Evolutionary conservation across 2,888 invertebrate genomes (phyloP), one percentile per base, ranked within the genome.

Genomic region (Globia sparganii): DNA sequence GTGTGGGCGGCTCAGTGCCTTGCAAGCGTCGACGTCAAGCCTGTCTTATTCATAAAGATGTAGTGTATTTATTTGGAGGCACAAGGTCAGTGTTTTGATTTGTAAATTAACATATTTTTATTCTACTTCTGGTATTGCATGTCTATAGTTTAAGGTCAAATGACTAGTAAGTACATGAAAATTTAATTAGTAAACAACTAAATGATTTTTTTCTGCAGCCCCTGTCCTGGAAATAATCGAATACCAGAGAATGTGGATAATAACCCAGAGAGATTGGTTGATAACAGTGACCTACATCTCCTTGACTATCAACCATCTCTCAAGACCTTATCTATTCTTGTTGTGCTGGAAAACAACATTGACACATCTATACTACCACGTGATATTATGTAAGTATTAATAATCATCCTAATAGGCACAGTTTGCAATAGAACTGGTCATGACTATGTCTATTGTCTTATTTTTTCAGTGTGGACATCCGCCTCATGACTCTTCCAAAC

Each of bases 51-150:
- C 97, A 98, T 88, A 97, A 97, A 25, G 97, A 98, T 86, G 97
- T 97, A 91, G 97, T 99, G 87, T 99, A 97, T 93, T 95, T 99
- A 75, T 99, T 99, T 96, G 99, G 99, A 67, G 99, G 99, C 61
- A 99, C 99, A 75, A 99, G 98, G 98, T 98, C 94, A 91, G 88
- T 83, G 31, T 13, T 71, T 74, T 61, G 8, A 28, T 64, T 71
- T 49, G n/a, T 72, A 4, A 66, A 71, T 67, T 73, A 53, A 37
- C 28, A 56, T 58, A 25, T 46, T 25, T 62, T 65, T 34, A 43
- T 64, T 73, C 31, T 72, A 80, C 58, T 84, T 84, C 81, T 84
- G 74, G 80, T 84, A 69, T 72, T 46, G 59, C 31, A 64, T 80
- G 25, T 61, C 11, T 28, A 53, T 46, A 70, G 56, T 80, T 46